Evolutionary conservation across 1,140 invertebrate species (phyloP), one percentile per base, ranked within the genome.

Genomic region (Drosophila teissieri): DNA sequence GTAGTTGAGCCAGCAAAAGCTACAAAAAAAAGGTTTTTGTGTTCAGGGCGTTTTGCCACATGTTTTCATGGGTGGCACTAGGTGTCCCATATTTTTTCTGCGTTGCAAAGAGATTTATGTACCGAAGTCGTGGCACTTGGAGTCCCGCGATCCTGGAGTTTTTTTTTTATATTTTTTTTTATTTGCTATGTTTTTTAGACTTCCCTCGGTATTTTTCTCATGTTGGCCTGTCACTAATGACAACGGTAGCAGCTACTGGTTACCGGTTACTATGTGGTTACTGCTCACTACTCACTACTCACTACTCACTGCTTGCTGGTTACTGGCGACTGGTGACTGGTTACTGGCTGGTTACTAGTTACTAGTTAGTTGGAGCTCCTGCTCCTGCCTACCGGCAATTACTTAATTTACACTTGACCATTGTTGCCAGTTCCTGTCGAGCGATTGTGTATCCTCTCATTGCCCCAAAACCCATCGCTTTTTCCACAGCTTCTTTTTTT

Each of bases 381-480:
- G 62, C 73, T 63, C 78, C 64, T 63, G 52, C 53, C 34, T 8
- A 31, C 31, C 14, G 68, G 73, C 84, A 88, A 88, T 88, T 88
- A 89, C 84, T 88, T 88, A 84, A 89, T 88, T 88, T 88, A 78
- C 84, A 84, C 80, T 77, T 89, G 83, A 55, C 76, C 58, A 42
- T 70, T 72, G 55, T 73, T 58, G 45, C 48, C 56, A 15, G 42
- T 39, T 65, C 11, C 62, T 61, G 40, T 69, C 27, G 57, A 44
- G 42, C 8, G 10, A 22, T 22, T 10, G 56, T n/a, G 8, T 4
- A 24, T 24, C 24, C 24, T 24, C 24, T 4, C 24, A 42, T 42
- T 42, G 24, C 3, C 24, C 15, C 5, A 27, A 31, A 14, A n/a
- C 24, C 12, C 42, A 31, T 10, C 5, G 7, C 22, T 57, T 34